A percentile compares a stretch with the other conserved stretches of the same genome.
Evolutionary conservation across 2,888 invertebrate species (phyloP).

Genomic region (Dendrolimus pini): DNA sequence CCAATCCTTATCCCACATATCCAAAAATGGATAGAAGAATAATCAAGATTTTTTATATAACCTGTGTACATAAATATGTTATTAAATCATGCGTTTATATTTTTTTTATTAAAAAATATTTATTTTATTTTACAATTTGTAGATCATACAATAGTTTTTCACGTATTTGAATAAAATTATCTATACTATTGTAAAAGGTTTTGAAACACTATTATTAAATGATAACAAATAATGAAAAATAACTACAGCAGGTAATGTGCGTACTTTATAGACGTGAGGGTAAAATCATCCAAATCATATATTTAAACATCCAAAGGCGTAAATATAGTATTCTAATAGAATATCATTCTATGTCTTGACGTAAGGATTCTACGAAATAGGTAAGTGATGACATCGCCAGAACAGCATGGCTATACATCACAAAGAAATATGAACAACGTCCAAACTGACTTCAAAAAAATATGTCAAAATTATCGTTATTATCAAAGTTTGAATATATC

Average conservation of each 20-base stretch:
- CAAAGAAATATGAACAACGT: neutral
- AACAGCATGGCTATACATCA: constrained; percentile 25
- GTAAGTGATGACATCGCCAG: constrained; percentile 39
- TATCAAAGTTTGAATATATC: too few species aligned
- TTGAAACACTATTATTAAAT: too few species aligned
- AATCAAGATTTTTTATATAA: neutral
- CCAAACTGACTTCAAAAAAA: neutral
- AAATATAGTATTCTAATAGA: constrained; percentile 18
- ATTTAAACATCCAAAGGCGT: neutral
- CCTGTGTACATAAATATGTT: constrained; percentile 4
- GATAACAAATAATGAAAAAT: too few species aligned
- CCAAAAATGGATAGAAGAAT: neutral
- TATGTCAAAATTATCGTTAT: neutral
- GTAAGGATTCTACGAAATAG: constrained; percentile 69
- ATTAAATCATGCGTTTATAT: constrained; percentile 5
- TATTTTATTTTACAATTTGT: neutral
- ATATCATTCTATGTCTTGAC: constrained; percentile 47
- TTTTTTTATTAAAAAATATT: constrained; percentile 4
- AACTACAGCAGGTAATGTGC: too few species aligned
- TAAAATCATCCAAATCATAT: too few species aligned
- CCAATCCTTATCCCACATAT: neutral
- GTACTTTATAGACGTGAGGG: too few species aligned
- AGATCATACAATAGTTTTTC: too few species aligned
- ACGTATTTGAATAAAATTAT: too few species aligned
- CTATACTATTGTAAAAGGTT: too few species aligned